Percentiles rank a stretch among this genome's conserved stretches.
Evolutionary conservation across 1,140 invertebrate species (phyloP).

Genomic region (Lasaia peninsularis): DNA sequence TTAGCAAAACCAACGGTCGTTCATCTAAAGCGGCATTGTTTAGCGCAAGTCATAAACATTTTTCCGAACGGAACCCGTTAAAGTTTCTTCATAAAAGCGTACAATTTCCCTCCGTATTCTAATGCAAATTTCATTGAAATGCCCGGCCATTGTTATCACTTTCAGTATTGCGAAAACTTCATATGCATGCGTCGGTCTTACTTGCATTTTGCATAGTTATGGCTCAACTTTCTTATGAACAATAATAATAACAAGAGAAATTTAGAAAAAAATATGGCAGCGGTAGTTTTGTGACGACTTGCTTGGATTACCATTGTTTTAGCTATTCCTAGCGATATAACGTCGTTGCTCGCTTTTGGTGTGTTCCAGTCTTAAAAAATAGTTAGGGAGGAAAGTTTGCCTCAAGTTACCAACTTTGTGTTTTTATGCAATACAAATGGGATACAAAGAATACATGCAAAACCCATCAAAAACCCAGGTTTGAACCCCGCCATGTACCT

Average conservation of each 20-base stretch:
- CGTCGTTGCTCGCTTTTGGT: too few species aligned
- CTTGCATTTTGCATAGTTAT: neutral
- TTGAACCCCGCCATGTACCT: too few species aligned
- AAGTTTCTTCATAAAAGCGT: slow-evolving; percentile 46
- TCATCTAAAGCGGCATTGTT: neutral
- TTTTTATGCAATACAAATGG: too few species aligned
- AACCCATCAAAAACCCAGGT: too few species aligned
- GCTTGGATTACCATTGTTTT: too few species aligned
- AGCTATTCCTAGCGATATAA: too few species aligned
- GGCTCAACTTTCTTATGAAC: slow-evolving; percentile 1
- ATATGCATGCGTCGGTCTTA: slow-evolving; percentile 33
- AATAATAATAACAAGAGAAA: neutral
- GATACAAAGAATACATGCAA: too few species aligned
- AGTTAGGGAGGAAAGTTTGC: too few species aligned
- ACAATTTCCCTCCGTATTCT: slow-evolving; percentile 47
- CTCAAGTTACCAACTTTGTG: too few species aligned
- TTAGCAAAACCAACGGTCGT: too few species aligned
- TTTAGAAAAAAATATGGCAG: neutral
- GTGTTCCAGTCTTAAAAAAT: too few species aligned
- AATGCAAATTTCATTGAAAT: slow-evolving; percentile 66
- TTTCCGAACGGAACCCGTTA: slow-evolving; percentile 29
- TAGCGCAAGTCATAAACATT: slow-evolving; percentile 9
- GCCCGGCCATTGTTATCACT: slow-evolving; percentile 55
- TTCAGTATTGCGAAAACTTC: slow-evolving; percentile 38
- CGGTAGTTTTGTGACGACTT: neutral